A percentile compares a stretch with the other conserved stretches of the same genome.
These are phyloP conservation scores for Muscicapa comitata DNA, from an alignment of 2,797 vertebrate genomes.

Conservation along the genomic window DNA sequence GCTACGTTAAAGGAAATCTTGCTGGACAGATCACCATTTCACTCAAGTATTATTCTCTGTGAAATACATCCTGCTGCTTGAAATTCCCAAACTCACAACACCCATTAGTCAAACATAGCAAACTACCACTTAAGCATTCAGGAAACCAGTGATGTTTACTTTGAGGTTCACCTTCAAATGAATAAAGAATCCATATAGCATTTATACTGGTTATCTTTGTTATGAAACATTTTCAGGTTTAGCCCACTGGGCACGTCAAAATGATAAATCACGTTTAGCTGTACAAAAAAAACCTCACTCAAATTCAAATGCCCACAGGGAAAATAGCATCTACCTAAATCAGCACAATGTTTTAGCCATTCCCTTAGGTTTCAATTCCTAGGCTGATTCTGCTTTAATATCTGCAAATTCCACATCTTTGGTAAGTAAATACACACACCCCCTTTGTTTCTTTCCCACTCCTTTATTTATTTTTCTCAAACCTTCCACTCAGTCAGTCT, in stretches of 20 bases:
- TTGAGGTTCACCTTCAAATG: constrained; percentile 54
- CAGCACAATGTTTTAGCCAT: constrained; percentile 17
- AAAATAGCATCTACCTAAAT: constrained; percentile 21
- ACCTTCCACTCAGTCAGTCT: not conserved
- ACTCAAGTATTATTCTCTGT: not conserved
- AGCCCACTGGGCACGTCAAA: constrained; percentile 64
- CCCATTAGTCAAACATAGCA: constrained; percentile 62
- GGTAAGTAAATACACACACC: constrained; percentile 38
- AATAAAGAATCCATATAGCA: constrained; percentile 14
- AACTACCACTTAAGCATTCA: constrained; percentile 51
- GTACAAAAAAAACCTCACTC: constrained; percentile 47
- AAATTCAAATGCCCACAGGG: constrained; percentile 34
- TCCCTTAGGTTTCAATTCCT: constrained; percentile 62
- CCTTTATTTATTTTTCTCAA: not conserved
- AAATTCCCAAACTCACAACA: constrained; percentile 40
- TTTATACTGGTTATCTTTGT: constrained; percentile 64
- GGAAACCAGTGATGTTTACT: constrained; percentile 48
- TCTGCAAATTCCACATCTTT: constrained; percentile 60
- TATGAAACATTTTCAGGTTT: constrained; percentile 67
- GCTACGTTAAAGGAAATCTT: not conserved
- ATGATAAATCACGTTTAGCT: constrained; percentile 59
- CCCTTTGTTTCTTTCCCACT: not conserved
- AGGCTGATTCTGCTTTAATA: constrained; percentile 49
- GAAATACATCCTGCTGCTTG: constrained; percentile 55
- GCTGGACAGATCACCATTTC: not conserved